Evolutionary conservation across 2,113 vertebrate genomes (phyloP).

Genomic region (Ranitomeya imitator): DNA sequence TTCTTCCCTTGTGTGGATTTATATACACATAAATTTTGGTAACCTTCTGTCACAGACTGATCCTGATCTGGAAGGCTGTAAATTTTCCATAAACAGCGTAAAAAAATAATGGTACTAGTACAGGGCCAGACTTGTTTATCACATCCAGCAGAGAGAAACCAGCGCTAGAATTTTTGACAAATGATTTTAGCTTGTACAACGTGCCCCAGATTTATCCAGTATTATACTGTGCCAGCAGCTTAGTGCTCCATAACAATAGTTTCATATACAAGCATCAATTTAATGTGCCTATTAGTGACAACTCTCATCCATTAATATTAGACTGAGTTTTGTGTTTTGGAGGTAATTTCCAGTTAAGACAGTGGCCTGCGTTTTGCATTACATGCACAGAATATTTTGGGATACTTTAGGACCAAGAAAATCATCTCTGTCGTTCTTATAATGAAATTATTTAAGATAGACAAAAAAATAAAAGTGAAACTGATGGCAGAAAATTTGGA

Average conservation of each 20-base stretch:
- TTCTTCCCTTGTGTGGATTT: slow-evolving; percentile 37
- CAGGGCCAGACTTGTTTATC: slow-evolving; percentile 37
- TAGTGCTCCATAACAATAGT: slow-evolving; percentile 6
- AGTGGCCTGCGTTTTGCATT: not conserved
- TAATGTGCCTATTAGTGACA: not conserved
- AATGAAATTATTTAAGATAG: not conserved
- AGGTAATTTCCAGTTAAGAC: not conserved
- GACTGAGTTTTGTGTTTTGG: not conserved
- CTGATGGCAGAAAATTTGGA: too few relatives aligned
- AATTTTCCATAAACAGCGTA: slow-evolving; percentile 31
- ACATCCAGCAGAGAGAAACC: slow-evolving; percentile 17
- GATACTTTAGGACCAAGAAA: not conserved
- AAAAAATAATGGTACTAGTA: slow-evolving; percentile 24
- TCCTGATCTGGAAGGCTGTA: slow-evolving; percentile 38
- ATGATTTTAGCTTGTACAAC: slow-evolving; percentile 25
- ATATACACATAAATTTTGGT: slow-evolving; percentile 43
- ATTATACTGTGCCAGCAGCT: slow-evolving; percentile 19
- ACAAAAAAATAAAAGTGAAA: not conserved
- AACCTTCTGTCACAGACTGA: slow-evolving; percentile 40
- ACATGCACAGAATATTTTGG: not conserved
- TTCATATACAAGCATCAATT: slow-evolving; percentile 19
- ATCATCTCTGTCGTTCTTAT: not conserved
- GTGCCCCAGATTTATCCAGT: slow-evolving; percentile 40
- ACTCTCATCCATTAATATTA: not conserved
- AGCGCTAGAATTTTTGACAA: not conserved